Conservation (phyloP, 1,140 invertebrate species). For the Zelostemma sp. region DNA sequence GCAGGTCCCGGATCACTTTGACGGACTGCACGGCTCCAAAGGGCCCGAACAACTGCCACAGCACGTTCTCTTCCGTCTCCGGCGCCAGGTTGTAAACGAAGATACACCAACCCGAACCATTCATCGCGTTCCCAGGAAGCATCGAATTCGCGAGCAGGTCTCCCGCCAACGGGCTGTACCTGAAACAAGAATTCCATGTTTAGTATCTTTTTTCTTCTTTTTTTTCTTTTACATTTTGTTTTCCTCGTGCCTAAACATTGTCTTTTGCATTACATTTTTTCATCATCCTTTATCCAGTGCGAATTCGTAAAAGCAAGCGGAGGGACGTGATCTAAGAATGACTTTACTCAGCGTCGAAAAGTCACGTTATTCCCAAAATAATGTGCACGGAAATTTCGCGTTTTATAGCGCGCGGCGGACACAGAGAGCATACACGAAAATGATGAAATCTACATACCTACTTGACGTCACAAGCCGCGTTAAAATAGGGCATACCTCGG, state of each 20-base stretch:
- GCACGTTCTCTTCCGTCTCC: conserved; percentile 97
- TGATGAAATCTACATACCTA: conserved; percentile 67
- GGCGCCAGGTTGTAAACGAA: conserved; percentile 99
- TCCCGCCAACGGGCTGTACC: conserved; percentile 95
- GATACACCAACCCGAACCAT: conserved; percentile 95
- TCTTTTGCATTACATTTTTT: too few species aligned
- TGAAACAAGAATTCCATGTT: conserved; percentile 62
- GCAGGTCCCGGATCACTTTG: conserved; percentile 96
- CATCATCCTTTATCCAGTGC: too few species aligned
- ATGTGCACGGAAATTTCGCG: too few species aligned
- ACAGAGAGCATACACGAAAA: conserved; percentile 42
- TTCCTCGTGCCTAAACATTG: too few species aligned
- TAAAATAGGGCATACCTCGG: conserved; percentile 70
- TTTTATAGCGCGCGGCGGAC: too few species aligned
- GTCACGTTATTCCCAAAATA: too few species aligned
- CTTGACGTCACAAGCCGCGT: conserved; percentile 71
- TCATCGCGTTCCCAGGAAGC: conserved; percentile 85
- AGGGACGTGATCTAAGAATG: too few species aligned
- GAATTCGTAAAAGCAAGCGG: too few species aligned
- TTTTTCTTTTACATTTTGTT: background rate
- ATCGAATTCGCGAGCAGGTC: conserved; percentile 90
- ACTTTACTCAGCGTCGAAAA: too few species aligned
- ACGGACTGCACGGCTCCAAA: conserved; percentile 99
- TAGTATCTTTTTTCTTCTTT: background rate
- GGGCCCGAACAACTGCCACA: conserved; percentile 99